Conservation (phyloP, 2,888 invertebrate genomes). For the Polydrusus tereticollis region DNA sequence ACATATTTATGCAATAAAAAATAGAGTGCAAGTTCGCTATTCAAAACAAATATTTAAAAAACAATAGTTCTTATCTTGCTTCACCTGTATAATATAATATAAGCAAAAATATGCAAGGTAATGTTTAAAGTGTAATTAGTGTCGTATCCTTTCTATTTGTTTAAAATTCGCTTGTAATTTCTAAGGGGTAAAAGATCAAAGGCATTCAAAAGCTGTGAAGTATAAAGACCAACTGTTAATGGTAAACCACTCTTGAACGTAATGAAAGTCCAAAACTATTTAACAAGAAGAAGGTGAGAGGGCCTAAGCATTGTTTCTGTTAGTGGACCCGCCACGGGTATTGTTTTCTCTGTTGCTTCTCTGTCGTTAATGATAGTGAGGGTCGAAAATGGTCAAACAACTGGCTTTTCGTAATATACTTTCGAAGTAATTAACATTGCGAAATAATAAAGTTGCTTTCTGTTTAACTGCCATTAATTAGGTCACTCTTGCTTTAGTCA, state of each 20-base stretch:
- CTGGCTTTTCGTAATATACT: slow-evolving; percentile 41
- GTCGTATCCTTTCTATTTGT: slow-evolving; percentile 24
- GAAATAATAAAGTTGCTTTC: slow-evolving; percentile 20
- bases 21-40: no score
- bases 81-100: not conserved
- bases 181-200: slow-evolving; percentile 39
- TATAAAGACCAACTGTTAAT: slow-evolving; percentile 46
- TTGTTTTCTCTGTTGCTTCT: slow-evolving; percentile 40
- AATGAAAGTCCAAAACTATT: slow-evolving; percentile 49
- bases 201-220: slow-evolving; percentile 41
- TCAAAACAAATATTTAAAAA: no score
- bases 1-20: no score
- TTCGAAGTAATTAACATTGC: slow-evolving; percentile 41
- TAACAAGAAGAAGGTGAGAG: slow-evolving; percentile 48
- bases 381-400: slow-evolving; percentile 42
- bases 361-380: slow-evolving; percentile 39
- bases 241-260: slow-evolving; percentile 45
- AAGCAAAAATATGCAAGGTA: not conserved
- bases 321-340: slow-evolving; percentile 40
- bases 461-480: not conserved
- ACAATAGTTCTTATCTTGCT: not conserved
- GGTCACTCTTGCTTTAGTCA: not conserved
- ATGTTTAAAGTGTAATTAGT: slow-evolving; percentile 15
- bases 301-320: slow-evolving; percentile 45
- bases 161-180: slow-evolving; percentile 40